phyloP scores from a whole-genome alignment of 2,888 invertebrate species.

The Podabrus alpinus region DNA sequence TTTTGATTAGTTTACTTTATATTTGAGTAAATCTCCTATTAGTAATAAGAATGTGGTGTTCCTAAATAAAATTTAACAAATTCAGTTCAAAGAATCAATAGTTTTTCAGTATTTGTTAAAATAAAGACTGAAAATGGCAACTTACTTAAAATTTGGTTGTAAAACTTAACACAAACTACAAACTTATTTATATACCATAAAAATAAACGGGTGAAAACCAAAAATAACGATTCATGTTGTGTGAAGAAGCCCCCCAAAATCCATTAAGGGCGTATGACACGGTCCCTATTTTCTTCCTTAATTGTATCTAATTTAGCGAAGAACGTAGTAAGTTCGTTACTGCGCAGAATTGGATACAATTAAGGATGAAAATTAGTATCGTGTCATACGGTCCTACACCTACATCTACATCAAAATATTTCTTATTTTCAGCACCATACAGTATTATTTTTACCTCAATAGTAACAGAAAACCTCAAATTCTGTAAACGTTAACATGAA shows the following conservation, averaged over 20 bases:
- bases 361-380: no score
- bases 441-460: background rate
- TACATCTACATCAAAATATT: background rate
- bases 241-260: background rate
- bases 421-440: background rate
- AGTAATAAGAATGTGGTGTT: background rate
- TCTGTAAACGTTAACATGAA: background rate
- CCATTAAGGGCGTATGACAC: no score
- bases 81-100: background rate
- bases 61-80: background rate
- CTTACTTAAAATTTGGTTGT: constrained; percentile 9
- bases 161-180: background rate
- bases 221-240: background rate
- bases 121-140: constrained; percentile 8
- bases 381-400: no score
- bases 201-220: background rate
- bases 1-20: background rate
- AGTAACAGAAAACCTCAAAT: background rate
- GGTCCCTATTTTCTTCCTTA: no score
- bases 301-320: no score
- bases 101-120: background rate
- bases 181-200: background rate
- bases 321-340: no score
- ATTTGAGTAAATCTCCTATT: background rate
- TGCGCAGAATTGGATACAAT: no score